Conservation (phyloP, 1,140 invertebrate genomes). For the Telenomus remus region DNA sequence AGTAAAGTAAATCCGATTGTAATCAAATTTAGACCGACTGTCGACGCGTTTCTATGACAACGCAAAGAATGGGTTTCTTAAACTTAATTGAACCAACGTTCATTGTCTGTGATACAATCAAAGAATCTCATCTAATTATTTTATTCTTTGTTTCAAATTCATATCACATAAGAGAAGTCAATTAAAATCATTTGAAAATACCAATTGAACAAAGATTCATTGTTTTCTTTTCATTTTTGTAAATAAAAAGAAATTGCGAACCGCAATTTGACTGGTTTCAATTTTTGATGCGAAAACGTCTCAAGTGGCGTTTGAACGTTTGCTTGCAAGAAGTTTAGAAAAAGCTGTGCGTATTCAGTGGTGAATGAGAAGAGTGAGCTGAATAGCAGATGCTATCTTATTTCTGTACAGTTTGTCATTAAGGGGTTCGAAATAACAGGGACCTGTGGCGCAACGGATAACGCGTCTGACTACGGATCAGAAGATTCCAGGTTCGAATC, state of each 20-base stretch:
- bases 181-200: too few relatives aligned
- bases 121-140: neutral
- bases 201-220: too few relatives aligned
- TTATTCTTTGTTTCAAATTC: too few relatives aligned
- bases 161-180: too few relatives aligned
- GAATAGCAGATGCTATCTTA: neutral
- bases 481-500: slow-evolving; percentile 94
- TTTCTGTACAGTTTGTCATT: slow-evolving; percentile 23
- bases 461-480: slow-evolving; percentile 94
- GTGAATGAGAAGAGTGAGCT: neutral
- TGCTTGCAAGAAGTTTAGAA: too few relatives aligned
- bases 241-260: too few relatives aligned
- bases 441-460: slow-evolving; percentile 93
- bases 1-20: slow-evolving; percentile 4
- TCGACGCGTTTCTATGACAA: slow-evolving; percentile 65
- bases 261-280: too few relatives aligned
- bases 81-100: slow-evolving; percentile 64
- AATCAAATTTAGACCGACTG: slow-evolving; percentile 21
- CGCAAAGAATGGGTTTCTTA: slow-evolving; percentile 51
- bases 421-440: slow-evolving; percentile 53
- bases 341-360: too few relatives aligned
- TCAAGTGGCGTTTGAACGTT: too few relatives aligned
- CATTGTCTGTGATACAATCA: neutral
- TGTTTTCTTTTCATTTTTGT: too few relatives aligned
- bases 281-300: too few relatives aligned